Evolutionary conservation across 1,140 invertebrate species (phyloP).

Genomic region (Drosophila setifemur): DNA sequence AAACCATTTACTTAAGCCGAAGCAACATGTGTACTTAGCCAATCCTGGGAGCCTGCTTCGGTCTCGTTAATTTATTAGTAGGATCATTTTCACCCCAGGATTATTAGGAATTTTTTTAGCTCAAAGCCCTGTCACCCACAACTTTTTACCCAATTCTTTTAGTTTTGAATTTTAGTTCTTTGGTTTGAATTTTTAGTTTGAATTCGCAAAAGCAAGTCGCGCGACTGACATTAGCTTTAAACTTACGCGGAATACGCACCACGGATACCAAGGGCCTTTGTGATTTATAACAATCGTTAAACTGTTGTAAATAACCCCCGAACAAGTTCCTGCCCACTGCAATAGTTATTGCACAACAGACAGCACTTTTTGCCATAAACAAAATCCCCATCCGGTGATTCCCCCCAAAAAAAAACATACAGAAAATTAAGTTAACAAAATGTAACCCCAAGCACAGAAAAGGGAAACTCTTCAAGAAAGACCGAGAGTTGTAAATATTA

Average conservation of each 20-base stretch:
- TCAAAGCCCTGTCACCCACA: conserved; percentile 18
- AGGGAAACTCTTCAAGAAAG: conserved; percentile 2
- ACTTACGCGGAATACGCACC: conserved; percentile 22
- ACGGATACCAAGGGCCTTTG: conserved; percentile 28
- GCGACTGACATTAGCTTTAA: conserved; percentile 56
- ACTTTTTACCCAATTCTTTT: background rate
- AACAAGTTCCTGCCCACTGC: background rate
- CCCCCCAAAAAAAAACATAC: no score
- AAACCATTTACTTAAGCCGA: conserved; percentile 46
- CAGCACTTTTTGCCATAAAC: background rate
- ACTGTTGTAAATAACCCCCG: conserved; percentile 26
- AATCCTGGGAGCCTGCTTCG: conserved; percentile 31
- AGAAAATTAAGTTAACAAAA: background rate
- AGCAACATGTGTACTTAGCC: conserved; percentile 39
- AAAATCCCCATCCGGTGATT: background rate
- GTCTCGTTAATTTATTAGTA: conserved; percentile 42
- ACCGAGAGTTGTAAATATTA: conserved; percentile 50
- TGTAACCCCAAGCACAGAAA: background rate
- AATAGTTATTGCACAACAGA: background rate
- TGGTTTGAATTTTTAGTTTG: conserved; percentile 26
- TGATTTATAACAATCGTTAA: conserved; percentile 19
- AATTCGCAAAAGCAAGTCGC: conserved; percentile 35
- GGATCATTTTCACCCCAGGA: conserved; percentile 24
- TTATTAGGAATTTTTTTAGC: conserved; percentile 35
- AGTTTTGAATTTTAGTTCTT: background rate